Evolutionary conservation across 2,888 invertebrate genomes (phyloP), one percentile per base, ranked within the genome.

Genomic region (Thera britannica): DNA sequence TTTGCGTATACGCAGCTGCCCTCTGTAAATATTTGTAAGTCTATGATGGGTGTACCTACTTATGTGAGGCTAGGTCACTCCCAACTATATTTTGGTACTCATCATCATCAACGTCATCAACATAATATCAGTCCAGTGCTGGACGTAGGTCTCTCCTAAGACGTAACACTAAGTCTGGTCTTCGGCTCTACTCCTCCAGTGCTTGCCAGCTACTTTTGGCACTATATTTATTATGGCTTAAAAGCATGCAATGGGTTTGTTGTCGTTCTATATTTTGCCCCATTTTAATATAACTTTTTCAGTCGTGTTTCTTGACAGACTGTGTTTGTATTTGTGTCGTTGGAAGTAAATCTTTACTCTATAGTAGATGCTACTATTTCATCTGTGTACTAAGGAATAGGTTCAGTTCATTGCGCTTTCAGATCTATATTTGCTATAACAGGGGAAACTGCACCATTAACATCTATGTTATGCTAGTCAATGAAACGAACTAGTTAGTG

Each of bases 11-110:
- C 78, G 81, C 85, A 87, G 85, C 86, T 83, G 86, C 80, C 80
- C 79, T 82, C 82, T 79, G 89, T 88, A 90, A 90, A 92, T 89
- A 91, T 91, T 90, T 86, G 87, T 83, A 77, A 79, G 72, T 77
- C 77, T 78, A 82, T 83, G 83, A 80, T 83, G 38, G 23, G 49
- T 61, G 11, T 9, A 54, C 61, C 7, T 56, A 60, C 35, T 6
- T 44, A 34, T 55, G 9, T 2, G 49, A 58, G 57, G n/a, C 58
- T 62, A 7, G 49, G 41, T 61, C 61, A 62, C 62, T 55, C 9
- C 12, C 1, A 7, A 60, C 36, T 3, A 8, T 8, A 7, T 44
- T 59, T 35, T 23, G 23, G 23, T 23, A 23, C 23, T 23, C 23
- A 23, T 23, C 23, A 23, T 23, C 23, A 23, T 23, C 23, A 23